Evolutionary conservation across 2,113 vertebrate species (phyloP), one percentile per base, ranked within the genome.

Genomic region (Garra rufa): DNA sequence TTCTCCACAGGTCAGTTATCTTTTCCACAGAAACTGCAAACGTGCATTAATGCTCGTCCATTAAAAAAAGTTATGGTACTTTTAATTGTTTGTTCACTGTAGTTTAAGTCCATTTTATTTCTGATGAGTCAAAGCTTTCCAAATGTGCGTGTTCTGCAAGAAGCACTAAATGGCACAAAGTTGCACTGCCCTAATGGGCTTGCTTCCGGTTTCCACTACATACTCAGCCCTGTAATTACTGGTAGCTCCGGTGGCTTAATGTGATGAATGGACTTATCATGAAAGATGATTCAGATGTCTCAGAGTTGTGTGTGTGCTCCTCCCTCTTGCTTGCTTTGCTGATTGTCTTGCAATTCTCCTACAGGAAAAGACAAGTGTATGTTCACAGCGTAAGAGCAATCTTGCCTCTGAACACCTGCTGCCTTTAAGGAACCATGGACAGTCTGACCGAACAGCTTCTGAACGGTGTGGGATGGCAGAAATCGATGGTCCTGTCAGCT

Each of bases 281-380:
- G 9, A 7, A 13, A 34, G 28, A 52, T 55, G 9, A 34, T 55
- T 55, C 28, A 38, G 74, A 34, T 55, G 44, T n/a, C 34, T 78
- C 10, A 17, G 15, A 38, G 9, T 15, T 69, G 43, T 26, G 50
- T 28, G 15, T 30, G 21, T 24, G 41, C 24, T 48, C 38, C 50
- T 61, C 28, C 21, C 14, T 14, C 21, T 34, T 65, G 83, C 30
- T 52, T 74, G 15, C 61, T 30, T 78, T 79, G 30, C 87, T 52
- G 46, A 88, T 75, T n/a, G 46, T 59, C 43, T 65, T 75, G 24
- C 63, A 57, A 78, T 41, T 85, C 69, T 85, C 41, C 76, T 75
- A 65, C 87, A 88, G 83, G 87, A 73, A 67, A 83, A 76, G 80
- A 63, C 78, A 57, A 41, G 65, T 61, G 80, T 69, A 80, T 87